These are phyloP conservation scores for Brachypterus glaber DNA, from an alignment of 2,888 invertebrate genomes.

Conservation along the genomic window DNA sequence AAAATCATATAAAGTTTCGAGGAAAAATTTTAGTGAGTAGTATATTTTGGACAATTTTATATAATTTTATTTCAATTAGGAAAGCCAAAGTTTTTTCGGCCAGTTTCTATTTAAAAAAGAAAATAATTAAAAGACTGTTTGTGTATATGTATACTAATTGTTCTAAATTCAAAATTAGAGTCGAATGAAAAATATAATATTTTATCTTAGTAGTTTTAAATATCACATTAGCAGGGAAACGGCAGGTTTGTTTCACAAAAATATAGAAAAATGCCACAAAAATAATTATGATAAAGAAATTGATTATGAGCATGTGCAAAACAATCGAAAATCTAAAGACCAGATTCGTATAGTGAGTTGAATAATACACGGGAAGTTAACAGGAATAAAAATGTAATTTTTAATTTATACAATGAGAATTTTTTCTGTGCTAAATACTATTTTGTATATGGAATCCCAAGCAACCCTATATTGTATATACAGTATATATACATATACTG, in stretches of 20 bases:
- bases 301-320: no score
- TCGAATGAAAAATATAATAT: constrained; percentile 33
- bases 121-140: constrained; percentile 63
- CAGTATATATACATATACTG: no score
- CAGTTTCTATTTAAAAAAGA: constrained; percentile 52
- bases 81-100: constrained; percentile 53
- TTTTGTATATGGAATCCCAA: no score
- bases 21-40: constrained; percentile 36
- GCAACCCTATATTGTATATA: no score
- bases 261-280: no score
- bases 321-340: no score
- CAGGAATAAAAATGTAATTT: no score
- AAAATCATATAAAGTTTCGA: constrained; percentile 8
- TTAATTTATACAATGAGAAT: no score
- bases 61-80: constrained; percentile 36
- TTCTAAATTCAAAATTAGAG: constrained; percentile 41
- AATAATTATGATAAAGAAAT: no score
- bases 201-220: constrained; percentile 26
- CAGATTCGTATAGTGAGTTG: no score
- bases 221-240: constrained; percentile 31
- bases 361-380: no score
- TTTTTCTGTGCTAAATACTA: no score
- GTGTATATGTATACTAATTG: constrained; percentile 51
- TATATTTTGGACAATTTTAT: constrained; percentile 40
- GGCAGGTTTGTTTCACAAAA: neutral